These are phyloP conservation scores for Platynereis dumerilii DNA, from an alignment of 2,888 invertebrate genomes.

Conservation along the genomic window DNA sequence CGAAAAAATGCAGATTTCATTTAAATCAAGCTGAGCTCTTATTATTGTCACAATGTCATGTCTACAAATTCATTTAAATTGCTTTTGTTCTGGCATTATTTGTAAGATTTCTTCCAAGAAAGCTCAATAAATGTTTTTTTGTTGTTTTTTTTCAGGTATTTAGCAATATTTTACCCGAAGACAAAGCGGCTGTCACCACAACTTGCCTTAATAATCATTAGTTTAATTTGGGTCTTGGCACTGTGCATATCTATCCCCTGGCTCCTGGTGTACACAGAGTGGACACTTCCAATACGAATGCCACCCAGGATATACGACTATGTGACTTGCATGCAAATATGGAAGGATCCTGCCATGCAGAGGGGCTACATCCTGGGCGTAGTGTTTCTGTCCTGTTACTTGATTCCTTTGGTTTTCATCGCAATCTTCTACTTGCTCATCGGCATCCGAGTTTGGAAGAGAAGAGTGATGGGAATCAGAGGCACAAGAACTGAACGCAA, in stretches of 20 bases:
- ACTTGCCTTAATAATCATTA: slow-evolving; percentile 25
- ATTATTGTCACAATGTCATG: too few species aligned
- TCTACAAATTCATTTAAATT: too few species aligned
- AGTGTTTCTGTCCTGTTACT: slow-evolving; percentile 33
- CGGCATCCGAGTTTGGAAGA: slow-evolving; percentile 31
- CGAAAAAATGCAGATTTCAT: too few species aligned
- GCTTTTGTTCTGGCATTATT: too few species aligned
- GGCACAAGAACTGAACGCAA: slow-evolving; percentile 27
- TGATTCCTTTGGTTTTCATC: slow-evolving; percentile 32
- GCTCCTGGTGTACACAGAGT: slow-evolving; percentile 34
- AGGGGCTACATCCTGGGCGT: slow-evolving; percentile 26
- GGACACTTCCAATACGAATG: slow-evolving; percentile 6
- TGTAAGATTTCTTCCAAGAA: too few species aligned
- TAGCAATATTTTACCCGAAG: slow-evolving; percentile 37
- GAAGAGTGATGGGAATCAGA: slow-evolving; percentile 29
- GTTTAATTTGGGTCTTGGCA: slow-evolving; percentile 35
- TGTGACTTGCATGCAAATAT: slow-evolving; percentile 19
- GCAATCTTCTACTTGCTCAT: slow-evolving; percentile 32
- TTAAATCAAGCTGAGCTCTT: too few species aligned
- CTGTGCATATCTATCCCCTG: slow-evolving; percentile 35
- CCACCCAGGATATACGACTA: slow-evolving; percentile 7
- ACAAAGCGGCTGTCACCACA: slow-evolving; percentile 27
- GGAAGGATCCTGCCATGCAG: slow-evolving; percentile 9
- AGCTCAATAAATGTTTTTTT: too few species aligned
- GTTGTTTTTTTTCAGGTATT: slow-evolving; percentile 28